phyloP scores from a whole-genome alignment of 2,797 vertebrate species.

The Sardinella longiceps region DNA sequence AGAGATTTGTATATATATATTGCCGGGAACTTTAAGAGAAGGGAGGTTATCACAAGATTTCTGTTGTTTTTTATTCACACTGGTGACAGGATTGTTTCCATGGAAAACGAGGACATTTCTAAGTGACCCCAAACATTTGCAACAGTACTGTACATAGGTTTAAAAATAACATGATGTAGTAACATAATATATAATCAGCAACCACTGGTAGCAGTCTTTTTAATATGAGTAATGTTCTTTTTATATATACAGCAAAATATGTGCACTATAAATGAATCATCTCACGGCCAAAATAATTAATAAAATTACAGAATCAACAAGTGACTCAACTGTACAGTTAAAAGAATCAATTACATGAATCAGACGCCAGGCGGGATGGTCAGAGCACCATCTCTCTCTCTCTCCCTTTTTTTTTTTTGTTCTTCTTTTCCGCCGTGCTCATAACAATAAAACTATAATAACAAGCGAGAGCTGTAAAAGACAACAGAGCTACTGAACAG shows the following conservation, averaged over 20 bases:
- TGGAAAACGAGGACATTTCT: too few species aligned
- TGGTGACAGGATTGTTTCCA: too few species aligned
- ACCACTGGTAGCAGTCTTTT: neutral
- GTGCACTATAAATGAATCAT: neutral
- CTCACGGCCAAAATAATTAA: neutral
- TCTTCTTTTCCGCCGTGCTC: too few species aligned
- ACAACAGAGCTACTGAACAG: neutral
- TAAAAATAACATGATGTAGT: neutral
- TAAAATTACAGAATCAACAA: neutral
- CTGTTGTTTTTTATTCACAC: too few species aligned
- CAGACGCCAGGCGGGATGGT: neutral
- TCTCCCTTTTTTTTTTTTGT: too few species aligned
- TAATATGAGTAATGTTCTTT: neutral
- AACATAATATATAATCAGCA: neutral
- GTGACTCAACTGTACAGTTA: neutral
- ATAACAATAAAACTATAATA: neutral
- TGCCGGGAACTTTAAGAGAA: too few species aligned
- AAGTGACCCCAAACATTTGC: too few species aligned
- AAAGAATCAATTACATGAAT: neutral
- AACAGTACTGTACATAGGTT: too few species aligned
- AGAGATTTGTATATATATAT: too few species aligned
- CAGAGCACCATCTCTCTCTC: neutral
- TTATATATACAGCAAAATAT: neutral
- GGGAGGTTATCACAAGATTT: too few species aligned
- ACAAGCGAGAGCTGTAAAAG: neutral